These are phyloP conservation scores for Lobophora halterata DNA, from an alignment of 2,888 invertebrate genomes.

Conservation along the genomic window DNA sequence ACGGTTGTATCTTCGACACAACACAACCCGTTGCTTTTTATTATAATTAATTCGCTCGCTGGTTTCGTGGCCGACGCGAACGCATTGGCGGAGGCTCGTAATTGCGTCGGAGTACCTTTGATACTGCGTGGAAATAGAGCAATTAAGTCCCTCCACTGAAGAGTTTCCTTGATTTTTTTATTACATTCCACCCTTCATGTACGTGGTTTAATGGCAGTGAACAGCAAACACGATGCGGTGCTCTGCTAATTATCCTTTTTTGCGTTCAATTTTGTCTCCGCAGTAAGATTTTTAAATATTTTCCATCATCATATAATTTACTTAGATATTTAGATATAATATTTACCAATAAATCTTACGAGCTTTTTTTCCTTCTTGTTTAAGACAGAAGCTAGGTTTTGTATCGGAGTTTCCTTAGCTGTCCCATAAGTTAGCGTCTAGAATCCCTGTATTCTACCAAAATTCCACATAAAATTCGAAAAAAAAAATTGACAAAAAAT, in stretches of 20 bases:
- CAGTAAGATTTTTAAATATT: no score
- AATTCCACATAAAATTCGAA: no score
- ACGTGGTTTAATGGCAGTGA: slow-evolving; percentile 35
- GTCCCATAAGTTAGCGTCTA: no score
- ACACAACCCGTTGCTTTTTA: not conserved
- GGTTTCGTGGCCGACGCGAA: slow-evolving; percentile 34
- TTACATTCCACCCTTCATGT: slow-evolving; percentile 38
- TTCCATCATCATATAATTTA: no score
- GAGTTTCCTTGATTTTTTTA: slow-evolving; percentile 49
- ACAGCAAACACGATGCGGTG: slow-evolving; percentile 25
- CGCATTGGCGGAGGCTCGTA: slow-evolving; percentile 53
- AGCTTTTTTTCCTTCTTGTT: no score
- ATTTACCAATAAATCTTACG: no score
- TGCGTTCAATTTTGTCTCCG: no score
- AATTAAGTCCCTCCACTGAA: slow-evolving; percentile 51
- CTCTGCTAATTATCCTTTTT: slow-evolving; percentile 21
- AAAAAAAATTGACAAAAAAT: no score
- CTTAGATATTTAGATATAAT: no score
- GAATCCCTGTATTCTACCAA: no score
- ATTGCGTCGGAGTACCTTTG: slow-evolving; percentile 60
- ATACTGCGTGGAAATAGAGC: slow-evolving; percentile 53
- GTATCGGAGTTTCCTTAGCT: no score
- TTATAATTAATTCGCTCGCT: slow-evolving; percentile 4
- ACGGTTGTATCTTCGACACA: not conserved
- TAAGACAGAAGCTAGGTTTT: no score